Evolutionary conservation across 1,140 invertebrate genomes (phyloP).

Genomic region (Halictus rubicundus): DNA sequence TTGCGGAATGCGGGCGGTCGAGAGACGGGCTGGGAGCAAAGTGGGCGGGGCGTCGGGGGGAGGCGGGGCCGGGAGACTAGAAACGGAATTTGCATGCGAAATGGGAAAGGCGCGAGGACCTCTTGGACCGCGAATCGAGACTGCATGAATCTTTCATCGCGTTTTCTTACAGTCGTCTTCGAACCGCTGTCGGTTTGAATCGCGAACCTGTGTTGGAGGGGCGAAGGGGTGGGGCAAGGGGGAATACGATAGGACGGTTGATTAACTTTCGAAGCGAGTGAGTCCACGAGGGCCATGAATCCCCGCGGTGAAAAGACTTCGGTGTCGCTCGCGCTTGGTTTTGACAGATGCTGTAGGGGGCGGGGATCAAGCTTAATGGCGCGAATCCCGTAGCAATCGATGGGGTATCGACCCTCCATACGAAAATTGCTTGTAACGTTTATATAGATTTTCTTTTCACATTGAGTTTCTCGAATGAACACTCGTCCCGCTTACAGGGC

Average conservation of each 20-base stretch:
- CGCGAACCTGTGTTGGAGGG: too few species aligned
- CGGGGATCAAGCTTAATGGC: neutral
- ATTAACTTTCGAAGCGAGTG: neutral
- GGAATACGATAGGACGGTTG: constrained; percentile 4
- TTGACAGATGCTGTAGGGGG: neutral
- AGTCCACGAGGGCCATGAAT: neutral
- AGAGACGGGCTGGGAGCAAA: neutral
- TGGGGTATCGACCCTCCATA: neutral
- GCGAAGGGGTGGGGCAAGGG: neutral
- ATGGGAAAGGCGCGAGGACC: neutral
- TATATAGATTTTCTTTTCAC: neutral
- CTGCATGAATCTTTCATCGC: constrained; percentile 13
- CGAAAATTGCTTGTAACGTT: neutral
- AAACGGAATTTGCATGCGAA: constrained; percentile 2
- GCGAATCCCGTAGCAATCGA: neutral
- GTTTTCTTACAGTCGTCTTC: neutral
- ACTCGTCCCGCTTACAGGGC: neutral
- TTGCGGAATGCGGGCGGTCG: too few species aligned
- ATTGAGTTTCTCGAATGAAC: neutral
- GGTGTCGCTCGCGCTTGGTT: neutral
- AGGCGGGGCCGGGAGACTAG: neutral
- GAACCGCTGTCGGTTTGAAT: neutral
- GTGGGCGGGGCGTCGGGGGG: neutral
- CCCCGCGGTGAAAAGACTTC: neutral
- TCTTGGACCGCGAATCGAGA: neutral